Percentiles rank a stretch among this genome's conserved stretches.
Evolutionary conservation across 2,888 invertebrate genomes (phyloP).

Genomic region (Phrixothrix hirtus): DNA sequence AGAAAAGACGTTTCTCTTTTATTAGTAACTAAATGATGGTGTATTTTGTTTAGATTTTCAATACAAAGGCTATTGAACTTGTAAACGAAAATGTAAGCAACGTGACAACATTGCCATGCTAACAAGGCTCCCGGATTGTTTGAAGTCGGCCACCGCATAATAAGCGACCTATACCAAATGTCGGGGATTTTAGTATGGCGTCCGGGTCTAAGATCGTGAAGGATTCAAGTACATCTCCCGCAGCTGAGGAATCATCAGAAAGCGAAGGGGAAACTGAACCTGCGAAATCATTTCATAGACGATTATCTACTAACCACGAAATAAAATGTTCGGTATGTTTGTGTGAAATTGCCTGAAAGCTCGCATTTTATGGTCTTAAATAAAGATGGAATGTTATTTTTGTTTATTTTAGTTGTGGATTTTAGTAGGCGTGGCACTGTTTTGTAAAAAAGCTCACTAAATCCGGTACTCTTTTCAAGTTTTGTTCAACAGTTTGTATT

Average conservation of each 20-base stretch:
- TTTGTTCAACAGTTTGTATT: conserved; percentile 5
- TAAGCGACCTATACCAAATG: conserved; percentile 36
- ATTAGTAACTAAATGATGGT: too few species aligned
- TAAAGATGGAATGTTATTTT: conserved; percentile 41
- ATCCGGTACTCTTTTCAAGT: conserved; percentile 14
- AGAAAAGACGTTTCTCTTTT: too few species aligned
- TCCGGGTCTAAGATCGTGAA: conserved; percentile 49
- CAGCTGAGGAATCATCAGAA: conserved; percentile 69
- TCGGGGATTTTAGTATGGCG: conserved; percentile 47
- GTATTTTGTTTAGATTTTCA: too few species aligned
- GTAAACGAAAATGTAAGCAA: too few species aligned
- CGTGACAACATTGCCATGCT: too few species aligned
- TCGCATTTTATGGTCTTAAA: conserved; percentile 35
- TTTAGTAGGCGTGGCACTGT: conserved; percentile 37
- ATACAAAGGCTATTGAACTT: too few species aligned
- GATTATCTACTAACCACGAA: conserved; percentile 81
- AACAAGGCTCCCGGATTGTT: too few species aligned
- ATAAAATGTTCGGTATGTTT: conserved; percentile 76
- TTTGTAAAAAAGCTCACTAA: conserved; percentile 19
- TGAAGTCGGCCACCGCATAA: too few species aligned
- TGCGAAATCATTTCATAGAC: conserved; percentile 73
- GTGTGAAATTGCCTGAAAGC: conserved; percentile 36
- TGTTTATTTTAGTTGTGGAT: conserved; percentile 37
- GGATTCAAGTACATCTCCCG: conserved; percentile 49
- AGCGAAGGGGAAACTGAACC: conserved; percentile 84